phyloP scores from a whole-genome alignment of 2,797 vertebrate genomes.

The Hippopotamyrus pictus region DNA sequence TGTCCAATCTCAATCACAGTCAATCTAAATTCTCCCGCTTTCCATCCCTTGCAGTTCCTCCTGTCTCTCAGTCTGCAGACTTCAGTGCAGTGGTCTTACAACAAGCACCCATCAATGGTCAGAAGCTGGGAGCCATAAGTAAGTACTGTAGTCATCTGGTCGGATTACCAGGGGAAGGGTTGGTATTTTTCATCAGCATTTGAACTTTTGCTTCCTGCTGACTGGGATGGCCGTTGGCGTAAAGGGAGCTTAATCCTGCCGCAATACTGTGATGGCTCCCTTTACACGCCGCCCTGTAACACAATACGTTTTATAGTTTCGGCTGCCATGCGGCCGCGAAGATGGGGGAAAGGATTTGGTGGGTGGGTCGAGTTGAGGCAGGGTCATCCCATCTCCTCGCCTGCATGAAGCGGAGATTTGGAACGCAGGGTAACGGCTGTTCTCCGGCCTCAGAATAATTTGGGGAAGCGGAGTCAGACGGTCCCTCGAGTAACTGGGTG shows the following conservation, averaged over 20 bases:
- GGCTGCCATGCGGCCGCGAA: neutral
- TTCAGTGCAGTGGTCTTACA: neutral
- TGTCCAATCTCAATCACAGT: constrained; percentile 22
- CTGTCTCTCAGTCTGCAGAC: neutral
- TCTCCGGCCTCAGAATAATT: neutral
- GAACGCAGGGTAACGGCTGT: neutral
- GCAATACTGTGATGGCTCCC: constrained; percentile 14
- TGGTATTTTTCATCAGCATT: constrained; percentile 37
- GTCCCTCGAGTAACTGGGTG: neutral
- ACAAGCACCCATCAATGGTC: neutral
- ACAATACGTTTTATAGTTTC: constrained; percentile 24
- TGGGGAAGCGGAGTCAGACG: neutral
- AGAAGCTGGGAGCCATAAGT: neutral
- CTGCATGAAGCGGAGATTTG: neutral
- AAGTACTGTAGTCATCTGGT: constrained; percentile 22
- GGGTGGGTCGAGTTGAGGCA: neutral
- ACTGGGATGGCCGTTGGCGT: constrained; percentile 38
- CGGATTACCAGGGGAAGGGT: constrained; percentile 31
- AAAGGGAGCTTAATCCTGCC: constrained; percentile 43
- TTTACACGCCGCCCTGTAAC: constrained; percentile 30
- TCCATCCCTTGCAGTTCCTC: neutral
- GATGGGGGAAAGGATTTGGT: neutral
- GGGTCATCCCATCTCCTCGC: neutral
- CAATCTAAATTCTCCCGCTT: constrained; percentile 10
- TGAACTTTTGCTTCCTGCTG: constrained; percentile 28